phyloP scores from a whole-genome alignment of 2,113 vertebrate genomes.

The Gallinago media region DNA sequence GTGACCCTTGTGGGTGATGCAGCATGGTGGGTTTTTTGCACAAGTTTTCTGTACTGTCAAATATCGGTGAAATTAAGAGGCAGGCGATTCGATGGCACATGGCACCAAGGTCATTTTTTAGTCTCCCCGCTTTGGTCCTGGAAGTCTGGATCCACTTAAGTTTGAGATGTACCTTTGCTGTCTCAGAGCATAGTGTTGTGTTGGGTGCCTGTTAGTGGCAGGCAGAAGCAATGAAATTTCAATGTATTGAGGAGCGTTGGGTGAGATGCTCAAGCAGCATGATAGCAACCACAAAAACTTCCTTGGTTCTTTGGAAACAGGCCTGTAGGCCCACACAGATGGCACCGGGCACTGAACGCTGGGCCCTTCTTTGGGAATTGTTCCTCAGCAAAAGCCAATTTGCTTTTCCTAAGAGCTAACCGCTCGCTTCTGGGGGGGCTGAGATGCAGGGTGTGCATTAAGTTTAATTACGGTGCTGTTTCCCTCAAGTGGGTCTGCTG shows the following conservation, averaged over 20 bases:
- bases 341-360: fast-evolving
- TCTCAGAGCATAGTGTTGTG: fast-evolving
- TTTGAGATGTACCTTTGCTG: not conserved
- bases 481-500: not conserved
- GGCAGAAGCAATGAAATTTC: not conserved
- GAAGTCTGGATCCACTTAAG: not conserved
- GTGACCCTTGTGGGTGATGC: fast-evolving
- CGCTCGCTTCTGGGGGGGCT: fast-evolving
- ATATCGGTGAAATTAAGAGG: fast-evolving
- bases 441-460: fast-evolving
- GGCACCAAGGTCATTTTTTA: not conserved
- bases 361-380: not conserved
- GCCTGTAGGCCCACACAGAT: fast-evolving
- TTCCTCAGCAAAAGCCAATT: not conserved
- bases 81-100: fast-evolving
- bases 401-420: not conserved
- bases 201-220: not conserved
- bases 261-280: fast-evolving
- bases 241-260: fast-evolving
- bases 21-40: not conserved
- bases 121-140: not conserved
- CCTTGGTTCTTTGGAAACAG: not conserved
- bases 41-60: fast-evolving
- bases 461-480: not conserved
- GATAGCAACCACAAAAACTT: fast-evolving